phyloP scores from a whole-genome alignment of 2,113 vertebrate genomes.

The Psophia crepitans region DNA sequence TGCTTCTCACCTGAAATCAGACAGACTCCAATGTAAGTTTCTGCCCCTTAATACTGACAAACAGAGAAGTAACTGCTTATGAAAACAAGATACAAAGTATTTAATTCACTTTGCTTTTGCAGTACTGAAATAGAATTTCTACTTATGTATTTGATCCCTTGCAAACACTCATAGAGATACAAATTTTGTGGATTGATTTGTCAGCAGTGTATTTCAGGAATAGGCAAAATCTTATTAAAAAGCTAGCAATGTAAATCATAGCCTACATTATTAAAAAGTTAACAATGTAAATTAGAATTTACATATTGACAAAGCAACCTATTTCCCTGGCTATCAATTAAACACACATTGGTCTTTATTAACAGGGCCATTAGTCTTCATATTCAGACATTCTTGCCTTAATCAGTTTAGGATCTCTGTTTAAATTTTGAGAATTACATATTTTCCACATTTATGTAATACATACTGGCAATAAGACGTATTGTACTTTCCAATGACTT shows the following conservation, averaged over 20 bases:
- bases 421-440: not conserved
- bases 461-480: not conserved
- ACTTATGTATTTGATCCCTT: not conserved
- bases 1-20: not conserved
- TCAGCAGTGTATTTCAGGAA: not conserved
- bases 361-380: not conserved
- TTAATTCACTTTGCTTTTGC: not conserved
- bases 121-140: not conserved
- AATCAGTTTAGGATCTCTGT: not conserved
- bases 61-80: not conserved
- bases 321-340: not conserved
- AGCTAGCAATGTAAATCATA: not conserved
- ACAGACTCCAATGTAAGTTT: not conserved
- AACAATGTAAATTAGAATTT: not conserved
- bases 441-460: not conserved
- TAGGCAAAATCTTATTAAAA: not conserved
- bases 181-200: not conserved
- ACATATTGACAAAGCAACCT: not conserved
- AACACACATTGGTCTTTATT: not conserved
- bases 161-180: not conserved
- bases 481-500: accelerated
- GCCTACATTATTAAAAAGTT: not conserved
- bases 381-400: not conserved
- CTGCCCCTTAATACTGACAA: not conserved
- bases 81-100: not conserved